Evolutionary conservation across 2,797 vertebrate species (phyloP), one percentile per base, ranked within the genome.

Genomic region (Poeciliopsis presidionis): DNA sequence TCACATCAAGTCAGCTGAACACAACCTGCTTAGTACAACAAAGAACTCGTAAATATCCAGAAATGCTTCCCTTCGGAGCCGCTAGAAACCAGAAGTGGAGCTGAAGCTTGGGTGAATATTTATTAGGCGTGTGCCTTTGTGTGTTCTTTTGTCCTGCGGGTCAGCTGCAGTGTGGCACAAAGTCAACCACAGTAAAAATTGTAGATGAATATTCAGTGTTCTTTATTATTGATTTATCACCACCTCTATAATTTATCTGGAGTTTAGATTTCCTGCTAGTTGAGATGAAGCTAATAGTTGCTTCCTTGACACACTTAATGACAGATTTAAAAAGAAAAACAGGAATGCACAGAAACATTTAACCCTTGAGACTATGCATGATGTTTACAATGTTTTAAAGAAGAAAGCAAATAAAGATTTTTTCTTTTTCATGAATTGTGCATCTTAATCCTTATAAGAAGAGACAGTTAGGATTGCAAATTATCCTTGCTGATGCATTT

Each of bases 1-100:
- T 71, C 80, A 75, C 28, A 67, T 79, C 41, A 63, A 57, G 76
- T 67, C 76, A 70, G 3, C 74, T 74, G 22, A 18, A 67, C 11
- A 1, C 69, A 75, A 47, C n/a, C 41, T 76, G 57, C 22, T 39
- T 75, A 72, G 55, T 18, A 39, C 36, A 39, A 57, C 55, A 67
- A 46, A 72, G 18, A 36, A 39, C 55, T 74, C 55, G 18, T 71
- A 39, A 51, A 59, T 47, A 57, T 49, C 28, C 49, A 47, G 14
- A 73, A 9, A 70, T 75, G 47, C 73, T 78, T 78, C 14, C 43
- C 20, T 41, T 25, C 63, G 61, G 33, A 79, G 30, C 39, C 63
- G 47, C 49, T 46, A 57, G 47, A 80, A 39, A 73, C 30, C 39
- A 74, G 78, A 81, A 74, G 51, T 8, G 5, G 51, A 59, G 51